Percentiles rank a stretch among this genome's conserved stretches.
Evolutionary conservation across 35 echinoderm and acorn worm genomes (phyloP).

Genomic region (Chiridota heheva): DNA sequence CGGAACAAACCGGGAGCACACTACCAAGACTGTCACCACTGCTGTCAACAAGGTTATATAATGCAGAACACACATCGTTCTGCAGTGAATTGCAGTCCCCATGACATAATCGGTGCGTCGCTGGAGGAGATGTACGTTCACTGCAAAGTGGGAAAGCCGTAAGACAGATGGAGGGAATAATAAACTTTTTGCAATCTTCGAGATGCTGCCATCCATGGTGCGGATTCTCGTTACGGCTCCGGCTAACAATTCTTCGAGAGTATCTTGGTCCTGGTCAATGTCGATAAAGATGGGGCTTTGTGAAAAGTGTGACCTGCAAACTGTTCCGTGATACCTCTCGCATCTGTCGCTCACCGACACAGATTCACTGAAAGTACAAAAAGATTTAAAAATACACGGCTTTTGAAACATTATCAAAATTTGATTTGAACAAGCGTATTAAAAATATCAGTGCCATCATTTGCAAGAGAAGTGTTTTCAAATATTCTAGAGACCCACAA

Average conservation of each 20-base stretch:
- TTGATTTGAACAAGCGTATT: too few species aligned
- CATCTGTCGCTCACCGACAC: too few species aligned
- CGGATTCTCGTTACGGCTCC: slow-evolving; percentile 41
- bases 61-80: slow-evolving; percentile 58
- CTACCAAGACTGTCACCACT: slow-evolving; percentile 24
- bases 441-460: too few species aligned
- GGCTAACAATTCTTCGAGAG: slow-evolving; percentile 43
- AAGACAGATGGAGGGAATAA: slow-evolving; percentile 81
- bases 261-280: slow-evolving; percentile 42
- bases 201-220: slow-evolving; percentile 1
- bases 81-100: slow-evolving; percentile 69
- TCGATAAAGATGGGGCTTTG: slow-evolving; percentile 48
- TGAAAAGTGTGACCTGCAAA: slow-evolving; percentile 51
- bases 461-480: too few species aligned
- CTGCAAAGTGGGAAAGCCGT: slow-evolving; percentile 81
- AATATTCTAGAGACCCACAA: too few species aligned
- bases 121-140: slow-evolving; percentile 23
- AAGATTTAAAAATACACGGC: too few species aligned
- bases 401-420: too few species aligned
- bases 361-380: too few species aligned
- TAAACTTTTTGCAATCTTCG: slow-evolving; percentile 45
- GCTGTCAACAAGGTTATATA: slow-evolving; percentile 67
- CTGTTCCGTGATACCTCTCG: slow-evolving; percentile 58
- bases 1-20: slow-evolving; percentile 74
- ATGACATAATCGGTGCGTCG: slow-evolving; percentile 63